phyloP scores from a whole-genome alignment of 2,888 invertebrate genomes.

The Therioaphis trifolii region DNA sequence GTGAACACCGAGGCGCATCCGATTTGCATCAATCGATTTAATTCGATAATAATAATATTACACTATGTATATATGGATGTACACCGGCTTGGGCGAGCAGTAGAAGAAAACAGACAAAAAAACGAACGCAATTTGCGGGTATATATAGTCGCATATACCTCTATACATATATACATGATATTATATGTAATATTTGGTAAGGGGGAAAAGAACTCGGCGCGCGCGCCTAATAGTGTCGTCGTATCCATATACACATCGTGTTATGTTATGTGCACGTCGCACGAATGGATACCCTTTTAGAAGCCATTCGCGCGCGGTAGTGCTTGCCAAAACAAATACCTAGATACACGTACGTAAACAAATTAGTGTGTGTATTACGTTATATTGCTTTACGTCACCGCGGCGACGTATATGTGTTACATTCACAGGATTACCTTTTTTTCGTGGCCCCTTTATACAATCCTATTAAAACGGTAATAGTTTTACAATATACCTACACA shows the following conservation, averaged over 20 bases:
- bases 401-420: background rate
- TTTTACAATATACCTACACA: background rate
- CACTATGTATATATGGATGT: too few species aligned
- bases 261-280: background rate
- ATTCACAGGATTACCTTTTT: constrained; percentile 13
- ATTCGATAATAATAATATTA: too few species aligned
- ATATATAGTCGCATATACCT: too few species aligned
- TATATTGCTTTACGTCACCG: background rate
- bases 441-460: background rate
- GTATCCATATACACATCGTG: background rate
- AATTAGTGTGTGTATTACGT: background rate
- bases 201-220: too few species aligned
- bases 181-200: too few species aligned
- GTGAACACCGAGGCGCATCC: background rate
- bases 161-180: too few species aligned
- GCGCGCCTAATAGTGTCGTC: background rate
- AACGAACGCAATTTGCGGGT: background rate
- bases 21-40: constrained; percentile 54
- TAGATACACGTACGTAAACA: background rate
- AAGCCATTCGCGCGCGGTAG: constrained; percentile 1
- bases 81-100: too few species aligned
- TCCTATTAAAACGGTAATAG: constrained; percentile 6
- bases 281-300: background rate
- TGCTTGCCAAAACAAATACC: background rate
- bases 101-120: background rate